Base-by-base conservation (phyloP, 2,888 invertebrate genomes). In the Cosmopolites sordidus region DNA sequence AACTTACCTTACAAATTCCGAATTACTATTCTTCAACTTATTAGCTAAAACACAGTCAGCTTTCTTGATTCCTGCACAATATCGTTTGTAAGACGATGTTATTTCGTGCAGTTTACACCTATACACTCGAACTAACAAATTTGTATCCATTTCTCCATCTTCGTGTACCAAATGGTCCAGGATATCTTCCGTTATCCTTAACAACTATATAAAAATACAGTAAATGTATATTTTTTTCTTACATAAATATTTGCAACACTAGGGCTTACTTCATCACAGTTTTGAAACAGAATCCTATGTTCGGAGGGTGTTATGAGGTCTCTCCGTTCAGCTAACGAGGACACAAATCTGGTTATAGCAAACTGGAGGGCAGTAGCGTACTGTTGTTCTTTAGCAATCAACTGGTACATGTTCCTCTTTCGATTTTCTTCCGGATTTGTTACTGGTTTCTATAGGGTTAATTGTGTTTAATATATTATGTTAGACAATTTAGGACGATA, bases 1-100 rank as follows among this genome's bases (percentile, higher is more conserved):
- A 6, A 16, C 50, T 53, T 55, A 60, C 56, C 85, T 80, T 45
- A 87, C 84, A 71, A 92, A 92, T 18, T 87, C 86, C 9, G 87
- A 83, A 64, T 88, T 89, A 50, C 82, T 80, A 66, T 86, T 85
- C 67, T 84, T 81, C 38, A 83, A 83, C 68, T 85, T 84, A 68
- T 86, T 86, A 9, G 83, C 90, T 74, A 92, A 77, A 44, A 92
- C 84, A 70, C 90, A 91, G 68, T 91, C 91, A 43, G 91, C 90
- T 68, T 87, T 81, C 70, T 91, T 90, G 58, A 92, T 80, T 56
- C 91, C 91, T 63, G 87, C 82, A 70, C 89, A 87, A 74, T 92
- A 92, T 66, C 86, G 83, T 71, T 87, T 84, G 73, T 91, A 92
- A 43, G 87, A 83, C 44, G 84, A 82, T 67, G 84, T 86, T 65